These are phyloP conservation scores for Sturnira hondurensis DNA, from an alignment of 2,113 vertebrate genomes.

Conservation along the genomic window DNA sequence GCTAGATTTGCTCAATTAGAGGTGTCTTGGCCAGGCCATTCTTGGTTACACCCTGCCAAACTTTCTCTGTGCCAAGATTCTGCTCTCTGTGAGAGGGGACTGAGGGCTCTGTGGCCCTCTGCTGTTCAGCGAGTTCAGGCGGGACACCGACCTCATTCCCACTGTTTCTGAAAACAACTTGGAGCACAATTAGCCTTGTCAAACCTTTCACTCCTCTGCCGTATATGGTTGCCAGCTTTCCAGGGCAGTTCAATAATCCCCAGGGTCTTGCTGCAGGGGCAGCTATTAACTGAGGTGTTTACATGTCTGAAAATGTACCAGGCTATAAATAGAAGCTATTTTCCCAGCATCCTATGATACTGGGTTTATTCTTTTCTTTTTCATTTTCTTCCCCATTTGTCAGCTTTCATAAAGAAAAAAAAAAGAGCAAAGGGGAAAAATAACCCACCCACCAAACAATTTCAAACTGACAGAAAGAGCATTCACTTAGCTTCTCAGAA, in stretches of 20 bases:
- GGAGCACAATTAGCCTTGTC: slow-evolving; percentile 71
- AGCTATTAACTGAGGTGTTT: slow-evolving; percentile 72
- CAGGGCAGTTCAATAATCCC: slow-evolving; percentile 67
- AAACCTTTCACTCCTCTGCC: slow-evolving; percentile 64
- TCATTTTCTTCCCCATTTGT: slow-evolving; percentile 41
- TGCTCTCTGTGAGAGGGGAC: slow-evolving; percentile 62
- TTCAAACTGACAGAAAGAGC: not conserved
- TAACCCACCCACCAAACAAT: not conserved
- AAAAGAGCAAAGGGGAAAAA: not conserved
- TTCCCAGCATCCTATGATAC: slow-evolving; percentile 70
- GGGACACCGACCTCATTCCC: slow-evolving; percentile 55
- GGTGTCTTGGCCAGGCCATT: not conserved
- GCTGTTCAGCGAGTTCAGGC: slow-evolving; percentile 43
- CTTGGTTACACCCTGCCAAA: not conserved
- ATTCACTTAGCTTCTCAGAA: not conserved
- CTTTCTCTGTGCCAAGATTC: not conserved
- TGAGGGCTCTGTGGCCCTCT: slow-evolving; percentile 27
- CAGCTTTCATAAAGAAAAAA: slow-evolving; percentile 37
- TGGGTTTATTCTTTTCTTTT: slow-evolving; percentile 60
- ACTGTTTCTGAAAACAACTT: slow-evolving; percentile 69
- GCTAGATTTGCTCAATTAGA: too few relatives aligned
- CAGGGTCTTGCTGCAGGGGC: slow-evolving; percentile 64
- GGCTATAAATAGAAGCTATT: slow-evolving; percentile 71
- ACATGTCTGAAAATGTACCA: slow-evolving; percentile 72
- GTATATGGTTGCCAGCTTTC: slow-evolving; percentile 67